phyloP scores from a whole-genome alignment of 1,140 invertebrate species.

The Drosophila leontia region DNA sequence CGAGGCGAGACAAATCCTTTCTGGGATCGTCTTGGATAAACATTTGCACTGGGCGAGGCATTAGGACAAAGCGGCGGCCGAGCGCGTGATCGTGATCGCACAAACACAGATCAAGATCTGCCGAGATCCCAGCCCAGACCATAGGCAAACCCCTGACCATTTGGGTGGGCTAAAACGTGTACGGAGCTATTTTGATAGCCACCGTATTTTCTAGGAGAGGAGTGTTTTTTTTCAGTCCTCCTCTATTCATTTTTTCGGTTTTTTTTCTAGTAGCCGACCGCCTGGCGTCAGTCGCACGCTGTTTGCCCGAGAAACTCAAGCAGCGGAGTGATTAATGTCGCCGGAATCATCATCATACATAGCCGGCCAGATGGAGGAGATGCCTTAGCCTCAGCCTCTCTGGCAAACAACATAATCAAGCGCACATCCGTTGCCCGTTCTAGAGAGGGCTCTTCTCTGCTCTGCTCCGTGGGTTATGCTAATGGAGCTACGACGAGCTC shows the following conservation, averaged over 20 bases:
- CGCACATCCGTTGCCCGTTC: constrained; percentile 61
- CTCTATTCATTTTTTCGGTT: neutral
- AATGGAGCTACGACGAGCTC: constrained; percentile 64
- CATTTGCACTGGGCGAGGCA: constrained; percentile 70
- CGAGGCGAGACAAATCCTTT: constrained; percentile 74
- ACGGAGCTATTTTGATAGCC: constrained; percentile 77
- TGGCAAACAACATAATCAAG: constrained; percentile 80
- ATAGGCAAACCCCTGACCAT: constrained; percentile 52
- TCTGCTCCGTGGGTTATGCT: constrained; percentile 57
- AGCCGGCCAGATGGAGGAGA: constrained; percentile 15
- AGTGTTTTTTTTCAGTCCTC: constrained; percentile 22
- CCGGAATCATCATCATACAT: constrained; percentile 27
- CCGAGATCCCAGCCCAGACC: neutral
- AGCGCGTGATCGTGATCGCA: constrained; percentile 78
- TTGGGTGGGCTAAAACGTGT: constrained; percentile 79
- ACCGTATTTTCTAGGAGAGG: constrained; percentile 48
- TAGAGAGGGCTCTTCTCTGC: neutral
- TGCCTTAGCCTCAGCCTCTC: constrained; percentile 13
- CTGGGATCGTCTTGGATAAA: constrained; percentile 65
- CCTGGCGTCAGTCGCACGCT: constrained; percentile 66
- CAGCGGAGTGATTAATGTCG: constrained; percentile 76
- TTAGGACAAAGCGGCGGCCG: constrained; percentile 60
- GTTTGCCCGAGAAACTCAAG: constrained; percentile 58
- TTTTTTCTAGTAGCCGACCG: constrained; percentile 27
- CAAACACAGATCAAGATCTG: constrained; percentile 51